Base-by-base conservation (phyloP, 2,888 invertebrate genomes). In the Amiota communis region DNA sequence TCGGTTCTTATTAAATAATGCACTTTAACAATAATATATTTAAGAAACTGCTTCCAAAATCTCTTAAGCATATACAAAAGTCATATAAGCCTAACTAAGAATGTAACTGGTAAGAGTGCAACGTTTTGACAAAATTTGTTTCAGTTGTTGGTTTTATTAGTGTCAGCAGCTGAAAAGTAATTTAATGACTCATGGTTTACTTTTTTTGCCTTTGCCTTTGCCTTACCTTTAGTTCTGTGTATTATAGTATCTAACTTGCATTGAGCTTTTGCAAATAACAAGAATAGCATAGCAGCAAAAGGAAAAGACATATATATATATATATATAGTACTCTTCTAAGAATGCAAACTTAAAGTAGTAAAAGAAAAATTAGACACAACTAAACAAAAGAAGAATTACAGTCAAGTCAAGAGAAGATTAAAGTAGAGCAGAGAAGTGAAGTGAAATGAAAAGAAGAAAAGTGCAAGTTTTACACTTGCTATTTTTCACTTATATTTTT, bases 161-260 rank as follows among this genome's bases (percentile, higher is more conserved):
- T 59, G 63, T 46, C 67, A 36, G 65, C 67, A 36, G 65, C 51
- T 6, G 46, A 67, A 51, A 68, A 53, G 67, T 68, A 68, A 68
- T 68, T 68, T 68, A 68, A 68, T 68, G 67, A 68, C 67, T 68
- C 67, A n/a, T 20, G 36, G 4, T 6, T 6, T 6, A 36, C 36
- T 36, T 36, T 36, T 6, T 59, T 20, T 20, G 59, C 12, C 23
- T 59, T 3, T 15, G 23, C 23, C 11, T 11, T 8, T 3, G 20
- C 6, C 59, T 59, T 13, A n/a, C 13, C 46, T 63, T 23, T 23
- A 23, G 23, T 23, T n/a, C 23, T 2, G 23, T 23, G 3, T 23
- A 3, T 23, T 23, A 2, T 36, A 3, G 36, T 36, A 36, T 36
- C 36, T 36, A 36, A 6, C 61, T 36, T 17, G 61, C 61, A 20